These are phyloP conservation scores for Alouatta palliata DNA, from an alignment of 2,113 vertebrate genomes.

Conservation along the genomic window DNA sequence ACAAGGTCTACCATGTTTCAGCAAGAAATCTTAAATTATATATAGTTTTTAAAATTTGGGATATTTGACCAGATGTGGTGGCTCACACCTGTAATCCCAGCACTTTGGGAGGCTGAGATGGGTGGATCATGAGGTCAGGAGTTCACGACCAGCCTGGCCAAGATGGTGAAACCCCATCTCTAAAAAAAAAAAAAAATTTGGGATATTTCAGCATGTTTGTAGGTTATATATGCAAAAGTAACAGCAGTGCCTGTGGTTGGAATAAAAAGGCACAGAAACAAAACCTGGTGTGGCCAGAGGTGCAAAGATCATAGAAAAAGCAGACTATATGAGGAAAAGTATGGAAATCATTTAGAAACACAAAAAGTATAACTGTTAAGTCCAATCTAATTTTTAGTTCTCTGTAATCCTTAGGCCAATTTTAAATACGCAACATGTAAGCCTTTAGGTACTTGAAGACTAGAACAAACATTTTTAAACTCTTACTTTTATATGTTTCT, in stretches of 20 bases:
- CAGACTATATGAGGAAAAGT: background rate
- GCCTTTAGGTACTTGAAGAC: background rate
- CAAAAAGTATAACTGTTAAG: background rate
- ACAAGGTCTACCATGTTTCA: background rate
- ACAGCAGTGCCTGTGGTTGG: background rate
- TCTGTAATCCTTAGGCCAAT: background rate
- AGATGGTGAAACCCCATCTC: too few relatives aligned
- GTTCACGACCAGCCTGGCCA: too few relatives aligned
- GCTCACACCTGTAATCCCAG: too few relatives aligned
- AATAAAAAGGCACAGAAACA: background rate
- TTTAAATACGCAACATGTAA: background rate
- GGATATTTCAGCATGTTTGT: background rate
- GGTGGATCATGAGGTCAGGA: too few relatives aligned
- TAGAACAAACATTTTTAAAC: background rate
- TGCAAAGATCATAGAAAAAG: background rate
- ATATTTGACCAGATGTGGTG: too few relatives aligned
- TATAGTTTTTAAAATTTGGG: background rate
- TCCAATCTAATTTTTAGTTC: background rate
- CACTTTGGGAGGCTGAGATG: too few relatives aligned
- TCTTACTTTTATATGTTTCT: background rate
- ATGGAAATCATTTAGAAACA: background rate
- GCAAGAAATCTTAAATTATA: background rate
- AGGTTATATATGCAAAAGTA: background rate
- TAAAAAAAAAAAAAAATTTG: background rate
- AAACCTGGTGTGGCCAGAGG: background rate